Conservation (phyloP, 2,888 invertebrate genomes). For the Sclerodermus sp. region DNA sequence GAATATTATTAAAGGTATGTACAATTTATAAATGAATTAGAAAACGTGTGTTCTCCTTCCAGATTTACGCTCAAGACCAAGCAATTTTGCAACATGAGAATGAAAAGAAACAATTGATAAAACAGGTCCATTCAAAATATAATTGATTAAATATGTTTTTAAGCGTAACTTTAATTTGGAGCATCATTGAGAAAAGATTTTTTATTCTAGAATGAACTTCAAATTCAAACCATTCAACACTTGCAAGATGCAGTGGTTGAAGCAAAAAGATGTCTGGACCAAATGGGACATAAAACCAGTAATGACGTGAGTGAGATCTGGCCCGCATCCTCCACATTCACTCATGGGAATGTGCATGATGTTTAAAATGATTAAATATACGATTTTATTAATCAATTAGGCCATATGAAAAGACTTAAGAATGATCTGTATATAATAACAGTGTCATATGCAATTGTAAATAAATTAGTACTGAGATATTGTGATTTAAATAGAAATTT, state of each 20-base stretch:
- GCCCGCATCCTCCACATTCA: conserved; percentile 48
- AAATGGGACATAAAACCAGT: conserved; percentile 45
- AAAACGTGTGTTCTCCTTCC: conserved; percentile 15
- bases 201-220: conserved; percentile 43
- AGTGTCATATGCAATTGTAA: too few species aligned
- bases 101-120: conserved; percentile 43
- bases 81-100: conserved; percentile 39
- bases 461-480: too few species aligned
- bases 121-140: conserved; percentile 37
- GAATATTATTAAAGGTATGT: conserved; percentile 24
- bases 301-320: conserved; percentile 53
- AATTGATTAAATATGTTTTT: not conserved
- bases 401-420: too few species aligned
- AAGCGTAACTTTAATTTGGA: not conserved
- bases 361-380: conserved; percentile 37
- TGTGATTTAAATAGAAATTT: too few species aligned
- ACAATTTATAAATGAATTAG: conserved; percentile 1
- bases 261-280: conserved; percentile 48
- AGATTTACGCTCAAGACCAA: conserved; percentile 44
- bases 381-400: conserved; percentile 5
- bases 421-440: too few species aligned
- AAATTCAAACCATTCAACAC: conserved; percentile 51
- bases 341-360: conserved; percentile 53
- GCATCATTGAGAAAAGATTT: not conserved
- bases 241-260: conserved; percentile 50